Conservation (phyloP, 2,888 invertebrate species). For the Poecilobothrus nobilitatus region DNA sequence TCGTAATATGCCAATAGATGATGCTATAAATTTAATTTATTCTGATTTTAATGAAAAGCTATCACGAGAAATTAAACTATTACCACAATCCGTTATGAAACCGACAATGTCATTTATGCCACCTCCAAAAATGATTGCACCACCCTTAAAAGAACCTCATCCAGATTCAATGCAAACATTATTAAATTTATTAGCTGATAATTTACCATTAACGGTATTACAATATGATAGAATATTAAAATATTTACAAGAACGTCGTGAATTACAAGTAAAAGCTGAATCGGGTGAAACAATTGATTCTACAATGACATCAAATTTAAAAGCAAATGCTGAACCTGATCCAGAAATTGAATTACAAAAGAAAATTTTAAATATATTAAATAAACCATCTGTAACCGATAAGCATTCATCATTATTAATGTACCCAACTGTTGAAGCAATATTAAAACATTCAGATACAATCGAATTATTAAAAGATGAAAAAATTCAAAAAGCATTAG, state of each 20-base stretch:
- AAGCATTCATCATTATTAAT: constrained; percentile 29
- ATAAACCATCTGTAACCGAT: constrained; percentile 40
- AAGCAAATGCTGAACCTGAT: constrained; percentile 41
- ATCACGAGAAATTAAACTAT: constrained; percentile 45
- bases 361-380: constrained; percentile 41
- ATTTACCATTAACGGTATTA: constrained; percentile 62
- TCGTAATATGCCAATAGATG: constrained; percentile 91
- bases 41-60: constrained; percentile 60
- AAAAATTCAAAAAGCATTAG: constrained; percentile 69
- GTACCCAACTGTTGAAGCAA: constrained; percentile 33
- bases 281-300: constrained; percentile 55
- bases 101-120: constrained; percentile 24
- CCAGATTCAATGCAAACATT: constrained; percentile 61
- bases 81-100: constrained; percentile 24
- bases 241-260: constrained; percentile 64
- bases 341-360: constrained; percentile 43
- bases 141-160: constrained; percentile 46
- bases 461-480: constrained; percentile 63
- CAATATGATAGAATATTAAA: constrained; percentile 71
- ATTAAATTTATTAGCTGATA: constrained; percentile 73
- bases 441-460: constrained; percentile 42
- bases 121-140: constrained; percentile 46
- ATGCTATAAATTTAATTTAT: constrained; percentile 70
- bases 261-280: constrained; percentile 66
- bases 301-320: constrained; percentile 29